Conservation (phyloP, 2,888 invertebrate species). For the Melitaea athalia region DNA sequence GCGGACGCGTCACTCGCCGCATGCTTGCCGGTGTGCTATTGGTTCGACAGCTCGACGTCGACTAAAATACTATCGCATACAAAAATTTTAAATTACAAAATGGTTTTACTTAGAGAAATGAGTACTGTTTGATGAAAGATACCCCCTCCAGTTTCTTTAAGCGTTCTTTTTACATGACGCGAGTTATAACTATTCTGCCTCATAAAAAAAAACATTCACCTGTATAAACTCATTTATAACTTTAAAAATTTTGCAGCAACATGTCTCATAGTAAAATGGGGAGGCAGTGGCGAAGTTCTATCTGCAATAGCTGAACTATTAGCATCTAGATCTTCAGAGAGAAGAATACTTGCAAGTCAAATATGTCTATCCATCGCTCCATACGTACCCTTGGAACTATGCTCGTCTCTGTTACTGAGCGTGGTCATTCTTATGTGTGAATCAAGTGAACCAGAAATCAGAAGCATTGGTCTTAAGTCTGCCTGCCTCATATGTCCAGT, state of each 20-base stretch:
- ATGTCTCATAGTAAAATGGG: conserved; percentile 75
- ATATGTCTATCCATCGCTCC: conserved; percentile 74
- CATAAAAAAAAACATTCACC: background rate
- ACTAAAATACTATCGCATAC: no score
- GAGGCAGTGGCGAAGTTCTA: conserved; percentile 72
- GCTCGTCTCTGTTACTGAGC: conserved; percentile 74
- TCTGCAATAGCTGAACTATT: conserved; percentile 72
- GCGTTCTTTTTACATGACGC: no score
- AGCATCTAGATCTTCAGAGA: conserved; percentile 65
- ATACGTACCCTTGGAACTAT: conserved; percentile 72
- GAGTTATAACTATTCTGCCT: background rate
- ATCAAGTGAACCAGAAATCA: conserved; percentile 68
- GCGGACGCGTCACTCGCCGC: no score
- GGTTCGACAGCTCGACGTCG: no score
- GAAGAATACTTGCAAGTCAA: conserved; percentile 68
- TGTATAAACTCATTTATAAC: background rate
- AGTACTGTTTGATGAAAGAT: no score
- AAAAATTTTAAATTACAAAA: no score
- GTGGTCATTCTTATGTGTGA: conserved; percentile 76
- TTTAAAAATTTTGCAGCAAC: conserved; percentile 73
- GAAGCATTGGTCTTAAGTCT: conserved; percentile 66
- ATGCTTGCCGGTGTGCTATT: no score
- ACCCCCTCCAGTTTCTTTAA: no score
- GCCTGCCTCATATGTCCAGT: conserved; percentile 72
- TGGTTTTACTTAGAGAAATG: no score